A percentile compares a stretch with the other conserved stretches of the same genome.
Evolutionary conservation across 1,140 invertebrate genomes (phyloP).

Genomic region (Riptortus pedestris): DNA sequence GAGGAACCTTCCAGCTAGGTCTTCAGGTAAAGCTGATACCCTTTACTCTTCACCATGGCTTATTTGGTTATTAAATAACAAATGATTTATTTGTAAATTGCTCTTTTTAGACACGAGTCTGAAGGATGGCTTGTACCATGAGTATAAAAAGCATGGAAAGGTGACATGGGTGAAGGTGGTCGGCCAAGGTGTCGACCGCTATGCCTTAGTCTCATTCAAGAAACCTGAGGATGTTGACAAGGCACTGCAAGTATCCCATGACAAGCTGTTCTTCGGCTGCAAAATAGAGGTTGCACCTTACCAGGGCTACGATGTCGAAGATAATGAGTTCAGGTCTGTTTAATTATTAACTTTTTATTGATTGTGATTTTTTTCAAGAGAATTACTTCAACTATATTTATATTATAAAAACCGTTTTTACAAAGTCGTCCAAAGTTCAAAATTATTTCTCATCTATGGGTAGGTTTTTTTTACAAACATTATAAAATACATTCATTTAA

Average conservation of each 20-base stretch:
- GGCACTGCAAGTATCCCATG: constrained; percentile 86
- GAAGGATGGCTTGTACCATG: constrained; percentile 94
- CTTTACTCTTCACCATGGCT: background rate
- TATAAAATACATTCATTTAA: too few relatives aligned
- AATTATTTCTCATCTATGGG: too few relatives aligned
- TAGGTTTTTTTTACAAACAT: too few relatives aligned
- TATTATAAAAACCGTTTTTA: too few relatives aligned
- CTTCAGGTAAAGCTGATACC: constrained; percentile 45
- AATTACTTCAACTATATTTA: background rate
- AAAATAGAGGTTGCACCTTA: constrained; percentile 85
- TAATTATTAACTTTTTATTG: background rate
- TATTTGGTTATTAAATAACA: background rate
- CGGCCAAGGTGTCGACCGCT: constrained; percentile 67
- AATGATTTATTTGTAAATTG: constrained; percentile 10
- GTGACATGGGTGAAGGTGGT: constrained; percentile 88
- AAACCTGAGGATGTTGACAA: constrained; percentile 93
- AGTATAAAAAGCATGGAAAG: constrained; percentile 97
- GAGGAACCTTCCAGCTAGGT: constrained; percentile 76
- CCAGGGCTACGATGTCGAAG: constrained; percentile 74
- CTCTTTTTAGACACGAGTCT: constrained; percentile 78
- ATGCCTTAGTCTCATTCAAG: constrained; percentile 87
- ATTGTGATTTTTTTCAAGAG: constrained; percentile 7
- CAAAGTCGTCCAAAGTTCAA: background rate
- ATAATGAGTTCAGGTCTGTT: constrained; percentile 61
- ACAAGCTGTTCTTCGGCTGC: constrained; percentile 91